Percentiles rank a stretch among this genome's conserved stretches.
Conservation (phyloP, 2,797 vertebrate species). For the Silurus aristotelis region DNA sequence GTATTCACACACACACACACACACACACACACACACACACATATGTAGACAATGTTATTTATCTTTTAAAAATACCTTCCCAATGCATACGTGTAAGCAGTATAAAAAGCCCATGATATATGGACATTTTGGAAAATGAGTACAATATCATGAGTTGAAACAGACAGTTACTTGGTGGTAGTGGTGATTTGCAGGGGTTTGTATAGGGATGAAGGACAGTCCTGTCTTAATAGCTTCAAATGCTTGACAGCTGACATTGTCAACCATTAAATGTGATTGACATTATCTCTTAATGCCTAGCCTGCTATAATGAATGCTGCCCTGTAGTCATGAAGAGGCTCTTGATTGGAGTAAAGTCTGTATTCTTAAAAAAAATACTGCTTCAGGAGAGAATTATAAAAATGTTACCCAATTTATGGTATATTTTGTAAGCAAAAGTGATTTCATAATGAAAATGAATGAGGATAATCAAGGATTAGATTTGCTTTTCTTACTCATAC, state of each 20-base stretch:
- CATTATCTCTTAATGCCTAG: conserved; percentile 10
- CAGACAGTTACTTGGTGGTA: conserved; percentile 1
- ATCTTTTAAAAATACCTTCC: background rate
- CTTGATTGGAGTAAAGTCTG: background rate
- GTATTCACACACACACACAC: background rate
- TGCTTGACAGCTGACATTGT: background rate
- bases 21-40: background rate
- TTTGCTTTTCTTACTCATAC: background rate
- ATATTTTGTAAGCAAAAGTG: too few relatives aligned
- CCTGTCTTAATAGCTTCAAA: conserved; percentile 29
- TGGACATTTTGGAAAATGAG: conserved; percentile 50
- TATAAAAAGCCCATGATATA: background rate
- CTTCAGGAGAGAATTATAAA: conserved; percentile 4
- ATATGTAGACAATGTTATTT: background rate
- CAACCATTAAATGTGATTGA: background rate
- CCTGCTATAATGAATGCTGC: conserved; percentile 22
- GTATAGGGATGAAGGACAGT: conserved; percentile 51
- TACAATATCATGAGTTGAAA: conserved; percentile 55
- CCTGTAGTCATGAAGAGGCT: background rate
- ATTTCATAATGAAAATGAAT: background rate
- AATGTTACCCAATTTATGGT: background rate
- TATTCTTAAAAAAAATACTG: background rate
- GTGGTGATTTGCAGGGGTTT: conserved; percentile 63
- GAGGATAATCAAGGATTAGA: background rate
- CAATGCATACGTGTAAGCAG: background rate